Evolutionary conservation across 2,797 vertebrate species (phyloP).

Genomic region (Ceyx erithaca): DNA sequence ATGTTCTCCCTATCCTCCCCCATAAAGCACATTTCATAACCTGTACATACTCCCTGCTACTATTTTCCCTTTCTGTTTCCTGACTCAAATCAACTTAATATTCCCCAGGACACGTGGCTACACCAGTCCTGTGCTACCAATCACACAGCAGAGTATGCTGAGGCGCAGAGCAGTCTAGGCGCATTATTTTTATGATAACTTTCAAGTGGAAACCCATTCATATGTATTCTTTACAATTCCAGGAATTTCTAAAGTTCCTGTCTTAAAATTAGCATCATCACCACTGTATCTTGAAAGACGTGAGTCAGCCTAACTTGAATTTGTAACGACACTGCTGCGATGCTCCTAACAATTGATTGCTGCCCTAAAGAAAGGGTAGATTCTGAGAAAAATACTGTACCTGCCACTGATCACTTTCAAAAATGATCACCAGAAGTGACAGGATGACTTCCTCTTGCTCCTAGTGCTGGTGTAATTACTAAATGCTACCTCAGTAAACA

Average conservation of each 20-base stretch:
- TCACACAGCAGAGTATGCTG: rapidly evolving
- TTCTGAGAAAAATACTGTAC: background rate
- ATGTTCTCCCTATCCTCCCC: background rate
- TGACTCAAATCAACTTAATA: background rate
- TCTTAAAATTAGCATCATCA: background rate
- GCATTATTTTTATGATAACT: background rate
- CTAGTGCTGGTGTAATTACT: background rate
- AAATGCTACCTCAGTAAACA: background rate
- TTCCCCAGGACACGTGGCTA: constrained; percentile 26
- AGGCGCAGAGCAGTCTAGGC: background rate
- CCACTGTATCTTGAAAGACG: background rate
- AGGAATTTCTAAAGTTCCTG: constrained; percentile 51
- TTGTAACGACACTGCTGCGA: background rate
- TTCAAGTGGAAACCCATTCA: background rate
- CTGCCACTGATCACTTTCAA: background rate
- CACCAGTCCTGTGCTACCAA: background rate
- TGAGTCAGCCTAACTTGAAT: background rate
- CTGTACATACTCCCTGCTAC: constrained; percentile 13
- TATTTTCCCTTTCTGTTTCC: constrained; percentile 42
- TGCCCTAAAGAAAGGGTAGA: background rate
- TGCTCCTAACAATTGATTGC: background rate
- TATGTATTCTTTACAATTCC: constrained; percentile 38
- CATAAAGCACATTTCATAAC: constrained; percentile 37
- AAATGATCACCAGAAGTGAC: background rate
- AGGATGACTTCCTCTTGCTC: background rate